Evolutionary conservation across 2,888 invertebrate species (phyloP).

Genomic region (Aspidapion aeneum): DNA sequence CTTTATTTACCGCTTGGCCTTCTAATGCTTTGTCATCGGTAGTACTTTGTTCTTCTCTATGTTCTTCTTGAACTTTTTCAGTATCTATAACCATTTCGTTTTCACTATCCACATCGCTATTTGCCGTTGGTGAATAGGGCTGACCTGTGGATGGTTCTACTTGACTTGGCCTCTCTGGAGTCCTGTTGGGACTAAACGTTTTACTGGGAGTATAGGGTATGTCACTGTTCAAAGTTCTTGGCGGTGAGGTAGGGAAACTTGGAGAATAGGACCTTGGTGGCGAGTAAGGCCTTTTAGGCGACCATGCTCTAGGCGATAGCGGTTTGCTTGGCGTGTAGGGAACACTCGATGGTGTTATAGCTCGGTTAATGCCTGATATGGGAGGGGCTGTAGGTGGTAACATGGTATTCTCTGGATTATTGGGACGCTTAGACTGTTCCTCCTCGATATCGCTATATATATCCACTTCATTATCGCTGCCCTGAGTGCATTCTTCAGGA

Average conservation of each 20-base stretch:
- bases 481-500: slow-evolving; percentile 29
- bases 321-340: slow-evolving; percentile 14
- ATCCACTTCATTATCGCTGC: slow-evolving; percentile 54
- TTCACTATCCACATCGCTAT: slow-evolving; percentile 54
- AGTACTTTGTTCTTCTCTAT: slow-evolving; percentile 34
- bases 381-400: not conserved
- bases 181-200: slow-evolving; percentile 8
- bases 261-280: not conserved
- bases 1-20: not conserved
- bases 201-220: slow-evolving; percentile 8
- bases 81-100: slow-evolving; percentile 56
- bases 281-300: not conserved
- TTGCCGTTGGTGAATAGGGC: slow-evolving; percentile 24
- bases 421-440: slow-evolving; percentile 46
- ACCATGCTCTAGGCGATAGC: not conserved
- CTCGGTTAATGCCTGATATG: not conserved
- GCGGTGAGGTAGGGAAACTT: not conserved
- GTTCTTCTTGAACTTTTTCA: slow-evolving; percentile 39
- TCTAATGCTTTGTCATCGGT: slow-evolving; percentile 18
- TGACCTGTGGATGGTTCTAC: not conserved
- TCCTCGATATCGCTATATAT: slow-evolving; percentile 61
- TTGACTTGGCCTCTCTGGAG: slow-evolving; percentile 11
- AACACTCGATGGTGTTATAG: slow-evolving; percentile 23
- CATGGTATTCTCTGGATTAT: not conserved
- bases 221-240: not conserved